Percentiles rank a stretch among this genome's conserved stretches.
phyloP scores from a whole-genome alignment of 2,113 vertebrate species.

The Petroica traversi region DNA sequence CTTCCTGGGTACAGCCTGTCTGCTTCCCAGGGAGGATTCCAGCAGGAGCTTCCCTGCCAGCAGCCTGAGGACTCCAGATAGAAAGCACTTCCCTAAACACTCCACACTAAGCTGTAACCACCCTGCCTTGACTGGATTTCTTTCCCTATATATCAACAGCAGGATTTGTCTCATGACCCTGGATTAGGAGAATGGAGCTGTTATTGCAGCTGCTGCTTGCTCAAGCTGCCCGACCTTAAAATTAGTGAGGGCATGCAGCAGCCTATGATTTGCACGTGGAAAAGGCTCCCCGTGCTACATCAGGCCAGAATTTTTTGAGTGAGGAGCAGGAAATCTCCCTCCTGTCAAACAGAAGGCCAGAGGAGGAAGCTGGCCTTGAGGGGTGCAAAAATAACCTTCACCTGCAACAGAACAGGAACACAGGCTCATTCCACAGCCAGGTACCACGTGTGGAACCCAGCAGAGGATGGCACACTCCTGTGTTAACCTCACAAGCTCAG shows the following conservation, averaged over 20 bases:
- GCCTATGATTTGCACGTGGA: not conserved
- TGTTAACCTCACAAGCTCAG: not conserved
- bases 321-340: not conserved
- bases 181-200: not conserved
- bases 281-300: not conserved
- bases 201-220: slow-evolving; percentile 10
- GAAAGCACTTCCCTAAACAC: not conserved
- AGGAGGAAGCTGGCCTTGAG: not conserved
- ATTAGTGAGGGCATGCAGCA: not conserved
- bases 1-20: not conserved
- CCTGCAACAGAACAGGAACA: not conserved
- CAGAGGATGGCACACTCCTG: not conserved
- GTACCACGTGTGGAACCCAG: not conserved
- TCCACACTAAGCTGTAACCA: not conserved
- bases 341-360: not conserved
- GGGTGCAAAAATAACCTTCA: not conserved
- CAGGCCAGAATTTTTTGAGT: not conserved
- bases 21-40: not conserved
- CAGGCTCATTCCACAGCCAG: not conserved
- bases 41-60: not conserved
- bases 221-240: not conserved
- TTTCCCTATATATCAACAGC: not conserved
- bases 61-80: not conserved
- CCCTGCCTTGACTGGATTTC: not conserved
- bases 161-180: not conserved